Evolutionary conservation across 1,140 invertebrate species (phyloP).

Genomic region (Bombus superbus): DNA sequence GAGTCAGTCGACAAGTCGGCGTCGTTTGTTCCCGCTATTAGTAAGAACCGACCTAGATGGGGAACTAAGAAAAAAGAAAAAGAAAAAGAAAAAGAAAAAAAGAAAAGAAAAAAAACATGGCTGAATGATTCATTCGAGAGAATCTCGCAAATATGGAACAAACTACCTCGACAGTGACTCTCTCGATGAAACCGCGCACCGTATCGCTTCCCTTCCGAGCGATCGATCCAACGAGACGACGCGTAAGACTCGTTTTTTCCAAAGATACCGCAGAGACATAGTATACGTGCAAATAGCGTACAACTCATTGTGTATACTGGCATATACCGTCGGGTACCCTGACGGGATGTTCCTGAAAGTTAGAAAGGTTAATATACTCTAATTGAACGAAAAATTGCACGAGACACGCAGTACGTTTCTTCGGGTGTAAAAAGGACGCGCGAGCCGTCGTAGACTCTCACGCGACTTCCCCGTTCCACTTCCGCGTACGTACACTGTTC

Average conservation of each 20-base stretch:
- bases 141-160: slow-evolving; percentile 28
- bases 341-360: not conserved
- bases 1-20: slow-evolving; percentile 43
- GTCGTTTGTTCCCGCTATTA: slow-evolving; percentile 12
- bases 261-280: not conserved
- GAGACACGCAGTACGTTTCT: not conserved
- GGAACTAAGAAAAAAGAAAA: not conserved
- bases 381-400: not conserved
- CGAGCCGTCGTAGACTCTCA: not conserved
- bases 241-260: not conserved
- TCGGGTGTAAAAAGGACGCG: too few relatives aligned
- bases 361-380: not conserved
- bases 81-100: not conserved
- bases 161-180: not conserved
- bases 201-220: not conserved
- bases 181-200: not conserved
- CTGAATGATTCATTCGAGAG: slow-evolving; percentile 37
- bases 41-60: not conserved
- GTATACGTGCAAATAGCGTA: not conserved
- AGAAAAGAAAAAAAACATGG: not conserved
- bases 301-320: not conserved
- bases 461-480: slow-evolving; percentile 9
- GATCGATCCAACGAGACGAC: not conserved
- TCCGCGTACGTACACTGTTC: slow-evolving; percentile 17
- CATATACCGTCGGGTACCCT: not conserved